Base-by-base conservation (phyloP, 1,140 invertebrate species). In the Pararge aegeria region DNA sequence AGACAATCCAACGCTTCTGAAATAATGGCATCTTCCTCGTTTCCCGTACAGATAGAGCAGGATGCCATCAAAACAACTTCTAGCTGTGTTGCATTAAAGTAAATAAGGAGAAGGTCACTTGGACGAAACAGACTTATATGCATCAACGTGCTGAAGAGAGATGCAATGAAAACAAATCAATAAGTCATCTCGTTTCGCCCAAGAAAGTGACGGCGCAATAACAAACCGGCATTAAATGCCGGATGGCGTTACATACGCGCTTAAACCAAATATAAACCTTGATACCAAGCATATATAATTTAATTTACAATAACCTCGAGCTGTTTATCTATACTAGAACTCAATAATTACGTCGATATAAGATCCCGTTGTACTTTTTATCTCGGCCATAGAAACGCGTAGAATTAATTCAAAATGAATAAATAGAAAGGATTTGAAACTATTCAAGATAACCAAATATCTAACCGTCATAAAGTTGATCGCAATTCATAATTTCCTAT, bases 151-250 rank as follows among this genome's bases (percentile, higher is more conserved):
- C 40, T 61, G 60, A 80, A 89, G 58, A 78, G 86, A 89, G 87
- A 89, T 69, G 74, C 78, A 82, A 87, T 83, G 85, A 86, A 90
- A 90, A 90, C 88, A 90, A 90, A 90, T 90, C 87, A 89, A 90
- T 90, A 89, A 75, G 70, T 78, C 83, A 85, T 87, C 83, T 85
- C 71, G 73, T 77, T 80, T 80, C 72, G 74, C 80, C 67, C 71
- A 73, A 78, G 85, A 85, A 67, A 63, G 85, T 87, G 88, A 88
- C 72, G 67, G 83, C 76, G 78, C 73, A 83, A 89, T 74, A 89
- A 73, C 70, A 73, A 73, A 70, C 70, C 64, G 78, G 79, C 79
- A 79, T 78, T 75, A 77, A 74, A 74, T 78, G 73, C 75, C 78
- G 73, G 80, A 60, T 80, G 51, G 61, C 62, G 75, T 67, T 75